Conservation (phyloP, 2,888 invertebrate genomes). For the Eueremaeus valkanovi region DNA sequence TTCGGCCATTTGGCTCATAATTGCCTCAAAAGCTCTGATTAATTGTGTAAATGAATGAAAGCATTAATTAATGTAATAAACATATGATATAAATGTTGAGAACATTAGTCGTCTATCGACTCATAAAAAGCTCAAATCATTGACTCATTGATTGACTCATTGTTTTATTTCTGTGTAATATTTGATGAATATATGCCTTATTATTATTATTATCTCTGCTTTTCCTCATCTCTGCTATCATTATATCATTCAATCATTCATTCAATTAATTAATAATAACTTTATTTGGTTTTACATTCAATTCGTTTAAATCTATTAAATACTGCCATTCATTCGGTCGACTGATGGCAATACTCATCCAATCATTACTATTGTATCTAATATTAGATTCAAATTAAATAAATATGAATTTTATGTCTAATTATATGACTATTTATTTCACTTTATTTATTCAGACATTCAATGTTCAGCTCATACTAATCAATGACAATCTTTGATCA, state of each 20-base stretch:
- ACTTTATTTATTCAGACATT: no score
- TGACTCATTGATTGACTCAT: neutral
- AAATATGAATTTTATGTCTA: slow-evolving; percentile 22
- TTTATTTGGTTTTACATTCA: slow-evolving; percentile 26
- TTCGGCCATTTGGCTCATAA: slow-evolving; percentile 2
- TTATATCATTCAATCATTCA: slow-evolving; percentile 13
- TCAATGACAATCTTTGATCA: no score
- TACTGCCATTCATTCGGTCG: slow-evolving; percentile 12
- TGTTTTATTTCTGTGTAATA: slow-evolving; percentile 30
- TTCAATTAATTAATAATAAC: no score
- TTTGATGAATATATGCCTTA: slow-evolving; percentile 12
- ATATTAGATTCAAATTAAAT: slow-evolving; percentile 16
- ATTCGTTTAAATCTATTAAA: slow-evolving; percentile 1
- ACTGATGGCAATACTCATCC: slow-evolving; percentile 22
- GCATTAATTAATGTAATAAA: slow-evolving; percentile 1
- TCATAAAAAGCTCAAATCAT: slow-evolving; percentile 37
- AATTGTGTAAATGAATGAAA: slow-evolving; percentile 14
- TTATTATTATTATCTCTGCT: neutral
- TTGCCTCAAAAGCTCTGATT: no score
- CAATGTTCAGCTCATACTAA: no score
- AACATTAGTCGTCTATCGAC: neutral
- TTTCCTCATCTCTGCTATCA: slow-evolving; percentile 26
- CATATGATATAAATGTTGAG: neutral
- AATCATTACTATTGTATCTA: slow-evolving; percentile 18
- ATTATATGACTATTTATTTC: neutral